Base-by-base conservation (phyloP, 35 echinoderm and acorn worm species). In the Hemicentrotus pulcherrimus region DNA sequence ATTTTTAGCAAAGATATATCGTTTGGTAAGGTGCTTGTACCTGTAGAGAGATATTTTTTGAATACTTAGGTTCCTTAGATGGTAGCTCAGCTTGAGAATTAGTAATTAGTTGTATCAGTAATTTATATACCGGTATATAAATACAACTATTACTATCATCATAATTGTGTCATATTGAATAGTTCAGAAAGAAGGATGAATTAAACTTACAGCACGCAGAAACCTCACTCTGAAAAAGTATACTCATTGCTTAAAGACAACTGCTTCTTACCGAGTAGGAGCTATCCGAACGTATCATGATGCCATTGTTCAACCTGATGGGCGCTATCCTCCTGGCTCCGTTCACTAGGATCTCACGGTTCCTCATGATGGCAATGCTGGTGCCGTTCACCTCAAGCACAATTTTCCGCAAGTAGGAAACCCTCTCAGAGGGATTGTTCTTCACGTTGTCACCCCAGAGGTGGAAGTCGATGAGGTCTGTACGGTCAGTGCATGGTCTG, bases 361-460 rank as follows among this genome's bases (percentile, higher is more conserved):
- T 86, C 46, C 46, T 47, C 12, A 88, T 35, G 88, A 98, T 35
- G 32, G 95, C 88, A 55, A 95, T 96, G 71, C 61, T 61, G 18
- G 86, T 94, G 32, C 95, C 96, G 41, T 61, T 95, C 92, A 97
- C 92, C 46, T 95, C 96, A 4, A 97, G 45, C 24, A 65, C 86
- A 31, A 97, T 58, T 31, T 96, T 61, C 18, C 94, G 86, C n/a
- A 94, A 88, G 70, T 48, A 96, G 3, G 95, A 91, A 2, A 97
- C 97, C 11, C 46, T 91, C n/a, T 96, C 94, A 18, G 95, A 96
- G 0, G 97, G 97, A 46, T 96, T 96, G 58, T 52, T 92, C 70
- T 97, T 97, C 8, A 94, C 24, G 94, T 97, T 97, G 32, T 97
- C 94, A 32, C 58, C 97, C 45, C 86, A 94, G 32, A 97, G 28